These are phyloP conservation scores for Eremophila alpestris DNA, from an alignment of 2,797 vertebrate genomes.

Conservation along the genomic window DNA sequence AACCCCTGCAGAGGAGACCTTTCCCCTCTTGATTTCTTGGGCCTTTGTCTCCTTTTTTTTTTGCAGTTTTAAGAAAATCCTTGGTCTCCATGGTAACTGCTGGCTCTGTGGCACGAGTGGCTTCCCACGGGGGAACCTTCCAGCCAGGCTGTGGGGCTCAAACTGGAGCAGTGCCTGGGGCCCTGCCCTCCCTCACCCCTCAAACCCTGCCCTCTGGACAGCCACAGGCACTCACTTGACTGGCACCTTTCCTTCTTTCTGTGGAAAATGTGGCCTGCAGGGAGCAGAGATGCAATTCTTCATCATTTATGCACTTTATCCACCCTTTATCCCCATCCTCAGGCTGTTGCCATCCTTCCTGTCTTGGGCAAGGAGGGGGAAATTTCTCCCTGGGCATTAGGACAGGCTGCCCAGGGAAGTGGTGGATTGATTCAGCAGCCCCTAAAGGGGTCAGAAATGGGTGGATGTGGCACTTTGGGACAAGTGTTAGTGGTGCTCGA, in stretches of 20 bases:
- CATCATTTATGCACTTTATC: rapidly evolving
- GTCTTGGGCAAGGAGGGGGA: not conserved
- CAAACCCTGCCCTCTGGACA: not conserved
- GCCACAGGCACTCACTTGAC: rapidly evolving
- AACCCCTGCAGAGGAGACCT: not conserved
- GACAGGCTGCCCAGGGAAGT: not conserved
- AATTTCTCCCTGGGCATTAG: not conserved
- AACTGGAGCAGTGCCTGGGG: rapidly evolving
- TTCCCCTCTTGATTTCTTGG: not conserved
- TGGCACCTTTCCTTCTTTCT: rapidly evolving
- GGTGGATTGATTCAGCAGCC: not conserved
- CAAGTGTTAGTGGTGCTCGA: not conserved
- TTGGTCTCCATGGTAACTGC: constrained; percentile 64
- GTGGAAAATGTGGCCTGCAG: rapidly evolving
- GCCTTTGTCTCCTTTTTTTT: constrained; percentile 26
- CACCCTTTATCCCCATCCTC: not conserved
- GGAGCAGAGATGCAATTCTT: not conserved
- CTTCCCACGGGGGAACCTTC: not conserved
- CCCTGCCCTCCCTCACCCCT: not conserved
- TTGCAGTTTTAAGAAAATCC: constrained; percentile 40
- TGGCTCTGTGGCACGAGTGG: constrained; percentile 25
- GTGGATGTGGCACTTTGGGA: not conserved
- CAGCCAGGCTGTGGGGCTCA: not conserved
- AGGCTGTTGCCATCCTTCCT: rapidly evolving
- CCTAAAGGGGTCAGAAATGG: not conserved